Conservation (phyloP, 2,113 vertebrate species). For the Carlito syrichta region DNA sequence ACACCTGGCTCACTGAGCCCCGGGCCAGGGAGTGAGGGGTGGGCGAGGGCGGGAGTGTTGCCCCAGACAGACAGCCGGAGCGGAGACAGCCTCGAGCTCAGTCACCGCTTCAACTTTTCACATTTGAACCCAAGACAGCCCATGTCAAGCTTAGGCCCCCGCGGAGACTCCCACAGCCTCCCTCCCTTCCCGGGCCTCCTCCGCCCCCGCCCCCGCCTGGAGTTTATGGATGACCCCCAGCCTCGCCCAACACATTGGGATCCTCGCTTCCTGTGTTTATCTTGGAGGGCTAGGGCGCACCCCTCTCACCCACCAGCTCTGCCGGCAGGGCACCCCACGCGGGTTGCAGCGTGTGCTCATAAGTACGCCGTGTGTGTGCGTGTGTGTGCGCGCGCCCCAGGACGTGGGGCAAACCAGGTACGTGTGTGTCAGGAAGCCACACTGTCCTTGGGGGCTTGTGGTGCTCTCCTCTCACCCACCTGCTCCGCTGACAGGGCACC, state of each 20-base stretch:
- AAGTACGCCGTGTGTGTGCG: background rate
- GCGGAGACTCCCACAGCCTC: constrained; percentile 63
- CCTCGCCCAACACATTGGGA: constrained; percentile 48
- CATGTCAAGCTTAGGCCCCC: constrained; percentile 53
- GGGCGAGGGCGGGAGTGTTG: background rate
- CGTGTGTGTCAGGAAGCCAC: background rate
- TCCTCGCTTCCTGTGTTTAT: constrained; percentile 72
- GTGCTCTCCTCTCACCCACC: constrained; percentile 54
- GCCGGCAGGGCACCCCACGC: background rate
- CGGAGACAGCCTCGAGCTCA: background rate
- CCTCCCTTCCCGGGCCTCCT: background rate
- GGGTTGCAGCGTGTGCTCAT: background rate
- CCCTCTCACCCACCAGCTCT: constrained; percentile 33
- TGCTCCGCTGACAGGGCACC: background rate
- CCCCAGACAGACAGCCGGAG: background rate
- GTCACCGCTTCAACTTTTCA: constrained; percentile 63
- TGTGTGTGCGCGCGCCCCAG: background rate
- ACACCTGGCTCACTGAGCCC: background rate
- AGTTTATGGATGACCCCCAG: constrained; percentile 49
- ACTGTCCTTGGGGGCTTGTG: too few relatives aligned
- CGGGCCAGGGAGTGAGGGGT: background rate
- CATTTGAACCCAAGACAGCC: constrained; percentile 61
- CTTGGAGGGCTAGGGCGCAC: too few relatives aligned
- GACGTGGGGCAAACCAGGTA: fast-evolving
- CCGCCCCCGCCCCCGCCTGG: background rate